phyloP scores from a whole-genome alignment of 2,113 vertebrate species.

The Indicator indicator region DNA sequence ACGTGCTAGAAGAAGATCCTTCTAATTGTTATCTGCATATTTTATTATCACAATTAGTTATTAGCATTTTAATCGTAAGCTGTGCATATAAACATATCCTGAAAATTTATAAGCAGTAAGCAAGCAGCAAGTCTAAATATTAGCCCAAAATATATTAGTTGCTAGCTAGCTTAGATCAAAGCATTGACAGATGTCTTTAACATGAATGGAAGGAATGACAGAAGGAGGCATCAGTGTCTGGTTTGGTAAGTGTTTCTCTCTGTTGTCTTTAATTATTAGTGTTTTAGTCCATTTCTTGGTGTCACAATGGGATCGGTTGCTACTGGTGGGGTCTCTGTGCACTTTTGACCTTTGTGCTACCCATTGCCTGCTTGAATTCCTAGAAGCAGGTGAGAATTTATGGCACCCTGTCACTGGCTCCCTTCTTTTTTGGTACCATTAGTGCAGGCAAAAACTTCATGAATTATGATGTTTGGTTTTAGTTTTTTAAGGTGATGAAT shows the following conservation, averaged over 20 bases:
- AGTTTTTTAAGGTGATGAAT: not conserved
- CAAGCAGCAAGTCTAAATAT: not conserved
- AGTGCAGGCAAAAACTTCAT: not conserved
- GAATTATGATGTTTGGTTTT: not conserved
- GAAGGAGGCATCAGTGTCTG: conserved; percentile 6
- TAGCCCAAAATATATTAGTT: not conserved
- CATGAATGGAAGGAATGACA: conserved; percentile 17
- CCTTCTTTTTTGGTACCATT: not conserved
- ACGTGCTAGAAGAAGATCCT: not conserved
- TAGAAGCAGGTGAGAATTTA: not conserved
- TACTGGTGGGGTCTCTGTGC: not conserved
- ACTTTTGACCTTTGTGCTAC: not conserved
- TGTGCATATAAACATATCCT: not conserved
- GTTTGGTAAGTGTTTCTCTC: conserved; percentile 63
- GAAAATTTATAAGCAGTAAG: not conserved
- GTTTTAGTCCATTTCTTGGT: not conserved
- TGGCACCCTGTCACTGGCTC: not conserved
- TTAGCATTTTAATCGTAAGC: not conserved
- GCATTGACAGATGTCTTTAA: conserved; percentile 25
- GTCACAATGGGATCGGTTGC: not conserved
- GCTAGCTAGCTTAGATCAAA: not conserved
- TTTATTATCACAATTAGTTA: not conserved
- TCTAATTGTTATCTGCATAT: not conserved
- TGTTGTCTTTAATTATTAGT: not conserved
- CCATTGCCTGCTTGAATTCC: not conserved